Evolutionary conservation across 2,888 invertebrate species (phyloP).

Genomic region (Yponomeuta malinellus): DNA sequence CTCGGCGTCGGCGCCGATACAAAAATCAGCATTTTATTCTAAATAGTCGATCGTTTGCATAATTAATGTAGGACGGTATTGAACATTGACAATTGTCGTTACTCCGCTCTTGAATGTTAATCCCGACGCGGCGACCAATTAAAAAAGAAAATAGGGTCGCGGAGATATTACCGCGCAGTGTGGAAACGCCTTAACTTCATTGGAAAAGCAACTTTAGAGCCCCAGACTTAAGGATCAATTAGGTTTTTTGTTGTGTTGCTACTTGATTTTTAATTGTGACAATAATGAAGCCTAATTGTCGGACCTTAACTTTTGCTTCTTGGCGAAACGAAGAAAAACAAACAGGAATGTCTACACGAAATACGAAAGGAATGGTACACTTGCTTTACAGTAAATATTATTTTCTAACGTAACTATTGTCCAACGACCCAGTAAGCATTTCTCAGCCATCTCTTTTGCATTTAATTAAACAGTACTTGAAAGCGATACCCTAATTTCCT

Average conservation of each 20-base stretch:
- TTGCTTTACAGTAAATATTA: not conserved
- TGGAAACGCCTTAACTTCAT: not conserved
- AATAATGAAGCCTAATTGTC: slow-evolving; percentile 11
- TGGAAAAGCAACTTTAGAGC: not conserved
- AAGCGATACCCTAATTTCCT: too few species aligned
- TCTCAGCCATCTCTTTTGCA: not conserved
- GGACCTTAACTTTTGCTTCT: slow-evolving; percentile 5
- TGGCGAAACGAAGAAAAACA: slow-evolving; percentile 2
- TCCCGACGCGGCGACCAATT: slow-evolving; percentile 1
- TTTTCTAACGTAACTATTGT: not conserved
- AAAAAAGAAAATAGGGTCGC: slow-evolving; percentile 14
- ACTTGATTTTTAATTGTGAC: slow-evolving; percentile 8
- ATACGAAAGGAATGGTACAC: not conserved
- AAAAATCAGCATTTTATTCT: slow-evolving; percentile 39
- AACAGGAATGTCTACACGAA: not conserved
- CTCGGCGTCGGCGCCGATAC: slow-evolving; percentile 31
- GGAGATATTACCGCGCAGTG: slow-evolving; percentile 6
- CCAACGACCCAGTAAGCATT: not conserved
- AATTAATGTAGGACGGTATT: slow-evolving; percentile 51
- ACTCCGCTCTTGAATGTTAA: slow-evolving; percentile 15
- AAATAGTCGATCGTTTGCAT: slow-evolving; percentile 44
- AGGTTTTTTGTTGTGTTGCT: not conserved
- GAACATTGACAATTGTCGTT: slow-evolving; percentile 31
- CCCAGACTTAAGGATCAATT: not conserved
- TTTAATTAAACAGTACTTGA: not conserved